Percentiles rank a stretch among this genome's conserved stretches.
Evolutionary conservation across 2,888 invertebrate species (phyloP).

Genomic region (Ectemnius lituratus): DNA sequence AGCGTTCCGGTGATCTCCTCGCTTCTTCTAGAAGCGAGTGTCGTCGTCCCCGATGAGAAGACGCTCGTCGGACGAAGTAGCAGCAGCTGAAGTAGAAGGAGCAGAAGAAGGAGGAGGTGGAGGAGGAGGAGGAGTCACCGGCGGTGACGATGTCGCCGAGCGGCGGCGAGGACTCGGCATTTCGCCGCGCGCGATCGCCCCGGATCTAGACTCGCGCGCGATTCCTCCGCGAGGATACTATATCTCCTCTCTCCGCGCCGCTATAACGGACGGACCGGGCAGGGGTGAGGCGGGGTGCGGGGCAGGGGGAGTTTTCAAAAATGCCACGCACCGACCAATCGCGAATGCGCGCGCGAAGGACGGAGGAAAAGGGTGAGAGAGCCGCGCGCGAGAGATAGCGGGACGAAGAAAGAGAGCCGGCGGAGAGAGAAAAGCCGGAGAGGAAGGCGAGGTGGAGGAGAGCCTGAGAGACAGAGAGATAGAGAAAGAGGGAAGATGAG

Average conservation of each 20-base stretch:
- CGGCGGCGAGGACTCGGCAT: conserved; percentile 9
- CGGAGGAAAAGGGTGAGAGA: conserved; percentile 13
- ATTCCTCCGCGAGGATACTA: conserved; percentile 18
- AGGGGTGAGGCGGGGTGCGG: too few species aligned
- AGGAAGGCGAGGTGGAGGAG: conserved; percentile 20
- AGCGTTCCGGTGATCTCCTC: neutral
- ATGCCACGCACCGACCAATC: conserved; percentile 63
- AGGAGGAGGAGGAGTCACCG: neutral
- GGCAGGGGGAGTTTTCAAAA: conserved; percentile 58
- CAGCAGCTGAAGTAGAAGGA: too few species aligned
- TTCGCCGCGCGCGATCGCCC: conserved; percentile 15
- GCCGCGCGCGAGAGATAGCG: neutral
- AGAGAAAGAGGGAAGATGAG: conserved; percentile 10
- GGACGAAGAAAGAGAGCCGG: conserved; percentile 18
- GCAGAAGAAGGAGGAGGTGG: too few species aligned
- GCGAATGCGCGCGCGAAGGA: conserved; percentile 37
- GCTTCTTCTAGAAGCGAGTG: conserved; percentile 7
- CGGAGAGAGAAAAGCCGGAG: conserved; percentile 28
- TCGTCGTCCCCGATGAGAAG: neutral
- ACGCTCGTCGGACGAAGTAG: too few species aligned
- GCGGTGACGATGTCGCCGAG: neutral
- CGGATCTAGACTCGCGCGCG: conserved; percentile 41
- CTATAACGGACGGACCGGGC: conserved; percentile 44
- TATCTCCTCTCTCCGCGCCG: neutral
- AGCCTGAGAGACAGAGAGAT: conserved; percentile 24